phyloP scores from a whole-genome alignment of 2,113 vertebrate genomes.

The Microcebus tavaratra region DNA sequence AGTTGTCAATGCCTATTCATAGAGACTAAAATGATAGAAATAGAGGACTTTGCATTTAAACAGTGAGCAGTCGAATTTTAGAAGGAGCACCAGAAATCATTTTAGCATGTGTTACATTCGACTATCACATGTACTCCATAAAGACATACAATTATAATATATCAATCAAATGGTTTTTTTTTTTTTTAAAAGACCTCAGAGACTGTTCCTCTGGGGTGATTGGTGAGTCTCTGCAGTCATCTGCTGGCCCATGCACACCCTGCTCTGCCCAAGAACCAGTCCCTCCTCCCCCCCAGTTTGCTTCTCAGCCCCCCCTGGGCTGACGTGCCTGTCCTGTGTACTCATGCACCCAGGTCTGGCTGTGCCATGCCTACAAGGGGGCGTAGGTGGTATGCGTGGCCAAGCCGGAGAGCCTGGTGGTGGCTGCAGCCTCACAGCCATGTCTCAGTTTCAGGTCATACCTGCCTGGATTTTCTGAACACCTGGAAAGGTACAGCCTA shows the following conservation, averaged over 20 bases:
- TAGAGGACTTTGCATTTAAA: neutral
- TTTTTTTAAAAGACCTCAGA: neutral
- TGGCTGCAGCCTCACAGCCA: too few species aligned
- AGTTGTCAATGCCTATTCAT: neutral
- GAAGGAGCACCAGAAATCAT: neutral
- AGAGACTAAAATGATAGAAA: neutral
- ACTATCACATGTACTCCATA: neutral
- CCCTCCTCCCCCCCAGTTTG: accelerated
- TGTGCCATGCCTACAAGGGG: neutral
- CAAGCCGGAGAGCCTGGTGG: neutral
- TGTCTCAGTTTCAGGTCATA: neutral
- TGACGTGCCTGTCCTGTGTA: too few species aligned
- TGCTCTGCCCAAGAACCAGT: neutral
- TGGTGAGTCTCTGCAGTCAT: neutral
- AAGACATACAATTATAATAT: neutral
- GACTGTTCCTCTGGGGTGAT: neutral
- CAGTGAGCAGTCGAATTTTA: neutral
- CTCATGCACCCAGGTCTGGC: neutral
- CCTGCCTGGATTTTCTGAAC: neutral
- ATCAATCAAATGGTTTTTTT: neutral
- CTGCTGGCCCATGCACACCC: neutral
- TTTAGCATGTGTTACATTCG: neutral
- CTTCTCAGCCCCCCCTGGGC: neutral
- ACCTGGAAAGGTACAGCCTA: neutral
- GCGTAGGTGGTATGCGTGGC: too few species aligned